Percentiles rank a stretch among this genome's conserved stretches.
Conservation (phyloP, 2,888 invertebrate species). For the Serripes groenlandicus region DNA sequence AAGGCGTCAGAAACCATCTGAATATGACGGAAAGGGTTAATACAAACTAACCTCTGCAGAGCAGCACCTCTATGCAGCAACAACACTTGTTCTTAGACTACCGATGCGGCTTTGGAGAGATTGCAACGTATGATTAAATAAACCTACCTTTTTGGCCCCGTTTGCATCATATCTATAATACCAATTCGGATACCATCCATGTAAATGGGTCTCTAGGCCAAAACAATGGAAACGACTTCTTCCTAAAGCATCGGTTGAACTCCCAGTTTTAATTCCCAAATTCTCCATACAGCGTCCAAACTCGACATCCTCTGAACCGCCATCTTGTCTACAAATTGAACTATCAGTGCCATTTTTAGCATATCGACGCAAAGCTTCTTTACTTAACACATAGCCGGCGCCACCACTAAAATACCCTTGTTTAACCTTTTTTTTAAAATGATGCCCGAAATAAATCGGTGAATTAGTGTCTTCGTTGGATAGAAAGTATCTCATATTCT, state of each 20-base stretch:
- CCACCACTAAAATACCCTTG: conserved; percentile 87
- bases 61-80: too few species aligned
- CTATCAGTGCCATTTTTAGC: conserved; percentile 88
- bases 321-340: conserved; percentile 74
- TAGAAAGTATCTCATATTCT: conserved; percentile 94
- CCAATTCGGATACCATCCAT: conserved; percentile 82
- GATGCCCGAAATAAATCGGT: conserved; percentile 92
- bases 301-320: conserved; percentile 83
- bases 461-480: conserved; percentile 89
- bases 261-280: conserved; percentile 80
- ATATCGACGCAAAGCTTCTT: conserved; percentile 92
- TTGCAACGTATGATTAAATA: too few species aligned
- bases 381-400: conserved; percentile 95
- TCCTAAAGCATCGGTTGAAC: conserved; percentile 79
- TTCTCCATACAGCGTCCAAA: conserved; percentile 83
- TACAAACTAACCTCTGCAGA: too few species aligned
- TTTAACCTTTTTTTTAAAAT: conserved; percentile 80
- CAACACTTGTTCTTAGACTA: too few species aligned
- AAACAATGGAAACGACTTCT: conserved; percentile 84
- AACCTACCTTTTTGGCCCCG: conserved; percentile 78
- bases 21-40: neutral
- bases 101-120: too few species aligned
- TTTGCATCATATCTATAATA: conserved; percentile 81
- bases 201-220: conserved; percentile 78
- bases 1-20: neutral